Evolutionary conservation across 2,797 vertebrate species (phyloP), one percentile per base, ranked within the genome.

Genomic region (Acrocephalus scirpaceus): DNA sequence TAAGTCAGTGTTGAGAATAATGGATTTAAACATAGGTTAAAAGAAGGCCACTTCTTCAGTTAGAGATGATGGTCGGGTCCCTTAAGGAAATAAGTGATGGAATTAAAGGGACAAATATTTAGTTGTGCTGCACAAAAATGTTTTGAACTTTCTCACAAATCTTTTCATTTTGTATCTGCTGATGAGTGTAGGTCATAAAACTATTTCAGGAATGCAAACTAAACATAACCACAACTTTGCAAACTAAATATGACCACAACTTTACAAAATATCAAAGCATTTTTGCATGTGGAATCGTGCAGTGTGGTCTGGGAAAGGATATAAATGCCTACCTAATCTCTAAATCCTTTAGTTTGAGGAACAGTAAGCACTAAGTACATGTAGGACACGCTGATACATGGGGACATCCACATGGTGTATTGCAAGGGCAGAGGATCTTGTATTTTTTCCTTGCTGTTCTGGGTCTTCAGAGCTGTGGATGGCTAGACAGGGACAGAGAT

Each of bases 151-250:
- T 29, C 13, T 83, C 19, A 13, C 7, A 6, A 38, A 44, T 71
- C 32, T 79, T 67, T 73, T 73, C 0, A 15, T 86, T 93, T 71
- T 56, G 8, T 56, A 40, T 92, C n/a, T 82, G 29, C n/a, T 76
- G 47, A 47, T 72, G 62, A 86, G 11, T 16, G 15, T 75, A 57
- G 47, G 11, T 83, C 36, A n/a, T 62, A 56, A 75, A 96, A 86
- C 45, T 65, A 34, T 83, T 83, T 90, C 54, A 77, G 76, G 44
- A 93, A 83, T 60, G 66, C 23, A 62, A 90, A 56, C 36, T 47
- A 64, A 88, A 75, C 42, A 4, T 50, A 78, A 79, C 38, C 34
- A 50, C 56, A 77, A 50, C 18, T 78, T 78, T 30, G 32, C 47
- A 80, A 88, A 64, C 34, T 61, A 83, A 90, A 71, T 84, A n/a